Percentiles rank a stretch among this genome's conserved stretches.
These are phyloP conservation scores for Halocaridina rubra DNA, from an alignment of 2,888 invertebrate species.

Conservation along the genomic window DNA sequence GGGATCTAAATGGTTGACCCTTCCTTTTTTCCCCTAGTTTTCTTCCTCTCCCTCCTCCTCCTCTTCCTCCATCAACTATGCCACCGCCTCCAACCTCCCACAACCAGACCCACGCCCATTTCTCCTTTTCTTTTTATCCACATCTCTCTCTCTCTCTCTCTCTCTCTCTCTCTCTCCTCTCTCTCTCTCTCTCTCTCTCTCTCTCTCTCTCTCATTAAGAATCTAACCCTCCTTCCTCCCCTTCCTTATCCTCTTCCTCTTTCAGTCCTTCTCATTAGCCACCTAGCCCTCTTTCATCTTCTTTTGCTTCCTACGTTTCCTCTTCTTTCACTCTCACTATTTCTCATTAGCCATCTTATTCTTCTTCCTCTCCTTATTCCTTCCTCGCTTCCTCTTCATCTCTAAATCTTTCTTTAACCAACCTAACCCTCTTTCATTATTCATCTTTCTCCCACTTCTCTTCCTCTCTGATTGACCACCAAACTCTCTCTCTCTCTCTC, in stretches of 20 bases:
- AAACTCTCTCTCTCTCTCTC: no score
- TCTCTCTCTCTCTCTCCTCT: not conserved
- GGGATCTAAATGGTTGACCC: not conserved
- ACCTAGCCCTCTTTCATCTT: no score
- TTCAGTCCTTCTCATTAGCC: no score
- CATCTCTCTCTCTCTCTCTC: not conserved
- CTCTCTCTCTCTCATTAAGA: not conserved
- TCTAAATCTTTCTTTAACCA: not conserved
- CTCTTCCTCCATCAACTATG: not conserved
- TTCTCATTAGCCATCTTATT: no score
- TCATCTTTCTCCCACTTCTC: not conserved
- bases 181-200: not conserved
- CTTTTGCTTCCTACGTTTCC: no score
- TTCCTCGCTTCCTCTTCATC: not conserved
- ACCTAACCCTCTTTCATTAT: not conserved
- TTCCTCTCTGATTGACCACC: not conserved
- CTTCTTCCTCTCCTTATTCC: no score
- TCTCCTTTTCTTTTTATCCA: not conserved
- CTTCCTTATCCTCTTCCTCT: not conserved
- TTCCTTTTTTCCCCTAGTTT: not conserved
- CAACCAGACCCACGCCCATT: no score
- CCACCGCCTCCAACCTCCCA: not conserved
- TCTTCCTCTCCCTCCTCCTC: not conserved
- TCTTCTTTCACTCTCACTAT: no score
- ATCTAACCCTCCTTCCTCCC: not conserved